Evolutionary conservation across 2,113 vertebrate species (phyloP).

Genomic region (Canis aureus): DNA sequence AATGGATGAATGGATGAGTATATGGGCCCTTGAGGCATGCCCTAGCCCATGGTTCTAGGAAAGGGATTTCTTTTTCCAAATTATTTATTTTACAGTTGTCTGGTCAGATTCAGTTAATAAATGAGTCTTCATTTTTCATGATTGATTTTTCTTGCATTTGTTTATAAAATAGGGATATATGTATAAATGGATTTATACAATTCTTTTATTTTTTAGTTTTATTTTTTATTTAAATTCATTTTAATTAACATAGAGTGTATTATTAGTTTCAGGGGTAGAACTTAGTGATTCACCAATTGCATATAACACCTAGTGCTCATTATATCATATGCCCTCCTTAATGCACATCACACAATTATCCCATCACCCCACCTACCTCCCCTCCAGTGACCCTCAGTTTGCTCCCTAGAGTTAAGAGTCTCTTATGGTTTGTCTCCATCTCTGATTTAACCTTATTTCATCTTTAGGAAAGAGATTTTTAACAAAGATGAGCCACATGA

Average conservation of each 20-base stretch:
- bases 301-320: not conserved
- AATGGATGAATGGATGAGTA: not conserved
- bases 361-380: not conserved
- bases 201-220: not conserved
- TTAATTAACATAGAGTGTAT: not conserved
- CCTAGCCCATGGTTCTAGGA: not conserved
- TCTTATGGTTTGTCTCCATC: not conserved
- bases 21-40: not conserved
- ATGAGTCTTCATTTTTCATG: not conserved
- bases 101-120: slow-evolving; percentile 31
- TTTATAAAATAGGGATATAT: not conserved
- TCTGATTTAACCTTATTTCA: not conserved
- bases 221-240: not conserved
- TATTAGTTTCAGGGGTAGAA: not conserved
- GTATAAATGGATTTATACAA: not conserved
- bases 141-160: not conserved
- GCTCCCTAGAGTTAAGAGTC: not conserved
- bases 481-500: not conserved
- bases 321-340: not conserved
- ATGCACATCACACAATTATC: not conserved
- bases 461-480: not conserved
- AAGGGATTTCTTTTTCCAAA: not conserved
- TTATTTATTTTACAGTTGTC: not conserved
- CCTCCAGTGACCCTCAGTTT: not conserved
- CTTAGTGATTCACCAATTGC: not conserved